These are phyloP conservation scores for Amphipyra tragopoginis DNA, from an alignment of 2,888 invertebrate species.

Conservation along the genomic window DNA sequence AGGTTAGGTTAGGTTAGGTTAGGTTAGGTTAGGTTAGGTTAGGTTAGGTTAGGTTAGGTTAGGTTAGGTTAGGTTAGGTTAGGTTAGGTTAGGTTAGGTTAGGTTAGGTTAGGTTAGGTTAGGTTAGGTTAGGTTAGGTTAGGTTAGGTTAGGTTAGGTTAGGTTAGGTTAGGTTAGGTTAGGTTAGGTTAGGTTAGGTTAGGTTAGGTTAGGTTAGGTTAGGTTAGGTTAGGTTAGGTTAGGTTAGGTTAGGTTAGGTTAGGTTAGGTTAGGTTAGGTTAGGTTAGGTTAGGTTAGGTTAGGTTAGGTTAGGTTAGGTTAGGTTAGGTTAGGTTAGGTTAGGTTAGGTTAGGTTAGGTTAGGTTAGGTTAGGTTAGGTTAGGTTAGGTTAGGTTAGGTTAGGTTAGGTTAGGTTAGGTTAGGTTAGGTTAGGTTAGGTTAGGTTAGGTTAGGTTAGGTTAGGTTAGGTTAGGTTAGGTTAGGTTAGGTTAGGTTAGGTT, in stretches of 20 bases:
- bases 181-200: conserved; percentile 8
- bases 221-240: conserved; percentile 11
- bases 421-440: conserved; percentile 38
- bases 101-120: conserved; percentile 38
- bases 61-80: conserved; percentile 37
- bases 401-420: conserved; percentile 38
- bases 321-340: conserved; percentile 27
- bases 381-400: conserved; percentile 35
- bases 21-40: conserved; percentile 38
- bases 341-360: conserved; percentile 27
- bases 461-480: conserved; percentile 38
- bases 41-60: conserved; percentile 38
- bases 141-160: conserved; percentile 23
- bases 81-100: conserved; percentile 38
- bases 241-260: conserved; percentile 5
- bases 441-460: conserved; percentile 38
- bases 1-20: conserved; percentile 37
- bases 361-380: conserved; percentile 29
- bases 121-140: conserved; percentile 37
- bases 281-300: conserved; percentile 20
- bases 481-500: conserved; percentile 38
- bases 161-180: conserved; percentile 12
- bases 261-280: conserved; percentile 11
- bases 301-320: conserved; percentile 27
- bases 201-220: conserved; percentile 2